Evolutionary conservation across 1,140 invertebrate species (phyloP), one percentile per base, ranked within the genome.

Genomic region (Pollicipes pollicipes): DNA sequence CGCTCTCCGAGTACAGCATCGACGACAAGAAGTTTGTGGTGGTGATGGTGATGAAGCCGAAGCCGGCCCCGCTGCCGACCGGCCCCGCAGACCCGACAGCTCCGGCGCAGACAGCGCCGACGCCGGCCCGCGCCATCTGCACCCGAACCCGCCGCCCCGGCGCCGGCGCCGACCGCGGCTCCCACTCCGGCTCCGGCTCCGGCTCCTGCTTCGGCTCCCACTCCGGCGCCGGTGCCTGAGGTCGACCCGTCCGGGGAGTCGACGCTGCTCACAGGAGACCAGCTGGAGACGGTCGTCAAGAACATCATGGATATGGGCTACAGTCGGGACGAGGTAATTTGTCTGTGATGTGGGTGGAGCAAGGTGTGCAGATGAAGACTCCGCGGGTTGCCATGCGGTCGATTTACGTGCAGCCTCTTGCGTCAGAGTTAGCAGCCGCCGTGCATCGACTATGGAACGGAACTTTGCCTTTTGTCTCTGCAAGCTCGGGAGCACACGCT

Each of bases 271-370:
- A 87, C 88, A 81, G 90, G 90, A 24, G 88, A 90, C 74, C 90
- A 93, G 74, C 96, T 93, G 80, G 91, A 94, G 80, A 84, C 86
- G 73, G 93, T 93, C 82, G 90, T 98, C 45, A 85, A 87, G 76
- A 93, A 94, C 79, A 95, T 99, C 77, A 89, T 96, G 84, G 90
- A 93, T 79, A 98, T 99, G 95, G 97, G 97, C 35, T 99, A 95
- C 80, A 87, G 87, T 69, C 79, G 85, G 71, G 81, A 83, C 35
- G 81, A 85, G 73, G 81, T 81, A 71, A 71, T 6, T 35, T 6
- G 35, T n/a, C n/a, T n/a, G n/a, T n/a, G n/a, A n/a, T n/a, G n/a
- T n/a, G n/a, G n/a, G n/a, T n/a, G n/a, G n/a, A n/a, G n/a, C n/a
- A n/a, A n/a, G n/a, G n/a, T n/a, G n/a, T n/a, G n/a, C n/a, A n/a